Base-by-base conservation (phyloP, 23 tunicate genomes). In the Botrylloides violaceus region DNA sequence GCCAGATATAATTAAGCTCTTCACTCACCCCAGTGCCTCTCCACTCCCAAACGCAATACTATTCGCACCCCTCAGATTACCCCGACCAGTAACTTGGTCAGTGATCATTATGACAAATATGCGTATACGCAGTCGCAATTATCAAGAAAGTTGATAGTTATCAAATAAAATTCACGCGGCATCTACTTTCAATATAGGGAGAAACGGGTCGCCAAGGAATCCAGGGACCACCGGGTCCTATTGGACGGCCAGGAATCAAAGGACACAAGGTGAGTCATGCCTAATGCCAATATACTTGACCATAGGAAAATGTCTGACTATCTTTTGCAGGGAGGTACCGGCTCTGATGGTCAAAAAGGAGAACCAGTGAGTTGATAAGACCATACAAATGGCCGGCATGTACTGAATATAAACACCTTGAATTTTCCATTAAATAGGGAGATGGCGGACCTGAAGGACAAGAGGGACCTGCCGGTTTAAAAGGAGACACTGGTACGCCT, bases 401-500 rank as follows among this genome's bases (percentile, higher is more conserved):
- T n/a, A n/a, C n/a, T n/a, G n/a, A n/a, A n/a, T 22, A 49, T 48
- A 12, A 12, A 48, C 55, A 48, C 55, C 55, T 18, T 18, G 55
- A 48, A 49, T 20, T 20, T 49, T 49, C n/a, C n/a, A 32, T 36
- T 68, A 0, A 9, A 4, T 47, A 85, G 81, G 92, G 92, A 25
- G 73, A 79, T 15, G 49, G 22, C 37, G 92, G 92, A 12, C 76
- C 77, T 7, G 94, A 90, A 74, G 97, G 97, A 66, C 75, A 49
- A 0, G 20, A 31, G 24, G 79, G 79, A 33, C 79, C 71, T n/a
- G 18, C 22, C 15, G 79, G 79, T 15, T 29, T 50, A 60, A 66
- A 80, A 81, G 97, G 97, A 1, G 82, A 83, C 24, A 53, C 33
- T 59, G 97, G 97, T 2, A 60, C 68, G 32, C 97, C 90, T 57